A percentile compares a stretch with the other conserved stretches of the same genome.
phyloP scores from a whole-genome alignment of 2,113 vertebrate species.

The Toxostoma redivivum region DNA sequence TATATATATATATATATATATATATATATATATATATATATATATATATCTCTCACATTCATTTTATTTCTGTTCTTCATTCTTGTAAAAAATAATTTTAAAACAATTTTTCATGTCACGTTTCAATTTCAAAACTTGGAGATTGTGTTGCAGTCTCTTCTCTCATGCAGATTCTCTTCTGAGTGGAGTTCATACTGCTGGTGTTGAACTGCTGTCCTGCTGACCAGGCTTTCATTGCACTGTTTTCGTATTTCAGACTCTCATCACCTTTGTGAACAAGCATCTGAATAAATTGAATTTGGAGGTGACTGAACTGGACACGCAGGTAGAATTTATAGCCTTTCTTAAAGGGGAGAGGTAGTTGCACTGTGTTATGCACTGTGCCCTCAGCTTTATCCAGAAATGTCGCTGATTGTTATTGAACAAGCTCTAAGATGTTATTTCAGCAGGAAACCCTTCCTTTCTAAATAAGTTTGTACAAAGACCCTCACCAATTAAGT shows the following conservation, averaged over 20 bases:
- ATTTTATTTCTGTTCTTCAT: neutral
- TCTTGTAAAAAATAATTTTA: neutral
- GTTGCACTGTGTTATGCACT: neutral
- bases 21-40: neutral
- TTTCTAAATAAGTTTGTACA: neutral
- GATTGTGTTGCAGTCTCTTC: neutral
- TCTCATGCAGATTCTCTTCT: neutral
- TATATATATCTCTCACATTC: neutral
- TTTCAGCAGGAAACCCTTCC: neutral
- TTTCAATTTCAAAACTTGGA: neutral
- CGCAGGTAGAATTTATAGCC: conserved; percentile 80
- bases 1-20: neutral
- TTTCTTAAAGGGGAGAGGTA: neutral
- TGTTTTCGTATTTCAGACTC: conserved; percentile 78
- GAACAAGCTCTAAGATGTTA: neutral
- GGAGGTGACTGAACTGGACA: conserved; percentile 97
- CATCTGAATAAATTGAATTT: conserved; percentile 98
- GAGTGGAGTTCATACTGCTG: neutral
- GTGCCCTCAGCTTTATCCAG: neutral
- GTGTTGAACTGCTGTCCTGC: neutral
- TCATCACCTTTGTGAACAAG: conserved; percentile 99
- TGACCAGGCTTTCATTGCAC: neutral
- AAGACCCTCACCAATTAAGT: neutral
- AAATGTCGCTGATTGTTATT: neutral
- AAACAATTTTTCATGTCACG: neutral